A percentile compares a stretch with the other conserved stretches of the same genome.
phyloP scores from a whole-genome alignment of 2,797 vertebrate genomes.

The Gambusia yucatana region DNA sequence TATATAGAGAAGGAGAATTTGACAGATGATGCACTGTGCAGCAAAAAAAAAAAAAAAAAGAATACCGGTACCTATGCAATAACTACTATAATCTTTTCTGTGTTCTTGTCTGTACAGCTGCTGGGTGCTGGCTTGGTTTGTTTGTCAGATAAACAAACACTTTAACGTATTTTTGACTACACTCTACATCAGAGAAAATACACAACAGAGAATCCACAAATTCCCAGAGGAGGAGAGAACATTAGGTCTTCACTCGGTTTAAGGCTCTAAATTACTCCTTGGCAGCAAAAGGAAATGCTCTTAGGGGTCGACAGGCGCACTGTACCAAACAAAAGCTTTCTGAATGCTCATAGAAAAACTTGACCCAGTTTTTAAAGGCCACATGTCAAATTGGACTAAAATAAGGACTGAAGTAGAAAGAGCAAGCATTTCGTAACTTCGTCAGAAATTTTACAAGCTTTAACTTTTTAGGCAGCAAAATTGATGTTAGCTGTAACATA shows the following conservation, averaged over 20 bases:
- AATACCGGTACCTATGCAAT: slow-evolving; percentile 2
- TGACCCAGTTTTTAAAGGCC: slow-evolving; percentile 55
- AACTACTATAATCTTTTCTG: slow-evolving; percentile 7
- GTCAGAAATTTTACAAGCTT: slow-evolving; percentile 8
- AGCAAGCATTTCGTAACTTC: slow-evolving; percentile 6
- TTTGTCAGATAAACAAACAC: background rate
- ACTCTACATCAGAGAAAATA: slow-evolving; percentile 6
- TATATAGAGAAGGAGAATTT: background rate
- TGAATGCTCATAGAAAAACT: slow-evolving; percentile 39
- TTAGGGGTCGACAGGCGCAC: slow-evolving; percentile 25
- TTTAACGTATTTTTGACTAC: background rate
- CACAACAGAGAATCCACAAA: slow-evolving; percentile 11
- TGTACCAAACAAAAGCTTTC: slow-evolving; percentile 40
- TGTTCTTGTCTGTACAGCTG: slow-evolving; percentile 2
- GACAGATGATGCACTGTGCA: slow-evolving; percentile 12
- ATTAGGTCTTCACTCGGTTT: slow-evolving; percentile 26
- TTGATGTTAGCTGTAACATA: background rate
- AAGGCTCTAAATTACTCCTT: slow-evolving; percentile 27
- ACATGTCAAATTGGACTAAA: slow-evolving; percentile 28
- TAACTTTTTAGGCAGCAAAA: slow-evolving; percentile 4
- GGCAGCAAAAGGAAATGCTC: slow-evolving; percentile 21
- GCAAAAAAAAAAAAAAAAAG: slow-evolving; percentile 2
- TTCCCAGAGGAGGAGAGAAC: slow-evolving; percentile 19
- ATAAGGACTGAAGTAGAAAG: slow-evolving; percentile 11
- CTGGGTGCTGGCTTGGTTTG: background rate